phyloP scores from a whole-genome alignment of 2,888 invertebrate genomes.

The Brachylomia viminalis region DNA sequence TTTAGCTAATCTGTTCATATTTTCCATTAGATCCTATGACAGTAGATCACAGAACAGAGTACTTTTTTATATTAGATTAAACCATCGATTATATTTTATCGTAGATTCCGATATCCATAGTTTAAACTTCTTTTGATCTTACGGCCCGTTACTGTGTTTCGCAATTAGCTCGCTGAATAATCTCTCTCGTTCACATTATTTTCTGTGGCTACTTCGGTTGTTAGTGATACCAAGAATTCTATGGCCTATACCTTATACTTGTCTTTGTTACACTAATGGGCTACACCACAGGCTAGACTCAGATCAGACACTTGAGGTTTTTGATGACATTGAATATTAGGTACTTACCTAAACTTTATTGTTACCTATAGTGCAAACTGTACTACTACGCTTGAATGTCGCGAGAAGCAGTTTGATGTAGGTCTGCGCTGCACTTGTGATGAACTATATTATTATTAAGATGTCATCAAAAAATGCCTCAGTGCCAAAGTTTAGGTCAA shows the following conservation, averaged over 20 bases:
- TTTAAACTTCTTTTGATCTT: too few species aligned
- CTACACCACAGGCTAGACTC: neutral
- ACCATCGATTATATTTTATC: too few species aligned
- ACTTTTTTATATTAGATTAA: too few species aligned
- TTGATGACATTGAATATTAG: neutral
- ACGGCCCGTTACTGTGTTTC: too few species aligned
- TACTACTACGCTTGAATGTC: neutral
- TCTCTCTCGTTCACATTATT: neutral
- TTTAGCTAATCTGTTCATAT: too few species aligned
- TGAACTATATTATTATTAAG: neutral
- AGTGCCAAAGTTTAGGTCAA: neutral
- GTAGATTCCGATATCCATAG: too few species aligned
- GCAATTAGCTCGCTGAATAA: too few species aligned
- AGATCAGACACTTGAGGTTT: neutral
- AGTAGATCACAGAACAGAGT: too few species aligned
- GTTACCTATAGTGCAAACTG: neutral
- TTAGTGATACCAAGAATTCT: neutral
- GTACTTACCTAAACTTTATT: neutral
- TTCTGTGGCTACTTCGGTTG: neutral
- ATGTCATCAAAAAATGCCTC: neutral
- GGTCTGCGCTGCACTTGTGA: neutral
- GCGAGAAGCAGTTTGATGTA: neutral
- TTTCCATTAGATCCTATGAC: too few species aligned
- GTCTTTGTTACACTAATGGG: neutral
- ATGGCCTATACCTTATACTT: neutral